Percentiles rank a stretch among this genome's conserved stretches.
These are phyloP conservation scores for Pelosia muscerda DNA, from an alignment of 2,888 invertebrate species.

Conservation along the genomic window DNA sequence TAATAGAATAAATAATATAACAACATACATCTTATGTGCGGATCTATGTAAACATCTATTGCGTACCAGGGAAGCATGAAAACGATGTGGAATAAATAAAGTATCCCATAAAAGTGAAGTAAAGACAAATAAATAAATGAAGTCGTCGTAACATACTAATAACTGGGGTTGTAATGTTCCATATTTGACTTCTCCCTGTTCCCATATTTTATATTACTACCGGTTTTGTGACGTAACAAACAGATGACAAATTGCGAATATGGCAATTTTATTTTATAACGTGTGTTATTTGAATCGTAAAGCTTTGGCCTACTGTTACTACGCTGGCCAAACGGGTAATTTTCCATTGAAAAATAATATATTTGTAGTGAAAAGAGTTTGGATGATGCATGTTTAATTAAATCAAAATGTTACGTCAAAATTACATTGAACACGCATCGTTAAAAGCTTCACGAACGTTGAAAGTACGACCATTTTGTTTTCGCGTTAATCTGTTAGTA, in stretches of 20 bases:
- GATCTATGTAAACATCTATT: conserved; percentile 8
- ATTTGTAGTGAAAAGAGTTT: background rate
- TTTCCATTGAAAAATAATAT: too few relatives aligned
- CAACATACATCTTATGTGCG: background rate
- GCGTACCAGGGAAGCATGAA: conserved; percentile 20
- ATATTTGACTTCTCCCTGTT: conserved; percentile 15
- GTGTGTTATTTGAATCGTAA: background rate
- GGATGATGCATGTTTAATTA: background rate
- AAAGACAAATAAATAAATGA: conserved; percentile 24
- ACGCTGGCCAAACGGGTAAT: too few relatives aligned
- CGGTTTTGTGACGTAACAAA: background rate
- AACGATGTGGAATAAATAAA: conserved; percentile 21
- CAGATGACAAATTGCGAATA: conserved; percentile 4
- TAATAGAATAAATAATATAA: background rate
- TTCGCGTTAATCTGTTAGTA: background rate
- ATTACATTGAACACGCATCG: background rate
- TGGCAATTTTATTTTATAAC: conserved; percentile 5
- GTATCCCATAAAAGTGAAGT: conserved; percentile 20
- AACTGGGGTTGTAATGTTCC: conserved; percentile 18
- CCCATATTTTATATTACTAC: background rate
- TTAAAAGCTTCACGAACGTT: background rate
- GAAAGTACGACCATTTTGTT: background rate
- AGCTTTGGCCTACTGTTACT: too few relatives aligned
- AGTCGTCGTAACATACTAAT: conserved; percentile 23
- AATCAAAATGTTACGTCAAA: background rate